phyloP scores from a whole-genome alignment of 2,113 vertebrate species.

The Misgurnus anguillicaudatus region DNA sequence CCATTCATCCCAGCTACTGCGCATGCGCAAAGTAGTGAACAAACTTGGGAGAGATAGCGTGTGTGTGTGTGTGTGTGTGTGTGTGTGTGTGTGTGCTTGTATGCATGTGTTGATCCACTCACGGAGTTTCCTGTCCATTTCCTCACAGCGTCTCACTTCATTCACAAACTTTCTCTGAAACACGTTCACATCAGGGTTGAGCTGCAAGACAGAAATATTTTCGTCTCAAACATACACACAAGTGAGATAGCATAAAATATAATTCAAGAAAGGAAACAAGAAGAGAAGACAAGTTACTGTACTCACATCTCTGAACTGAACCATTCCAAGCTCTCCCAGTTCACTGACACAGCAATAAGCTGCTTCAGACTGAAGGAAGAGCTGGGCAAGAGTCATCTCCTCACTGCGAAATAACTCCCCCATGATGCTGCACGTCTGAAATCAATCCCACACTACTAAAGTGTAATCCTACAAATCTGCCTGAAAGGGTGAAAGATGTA shows the following conservation, averaged over 20 bases:
- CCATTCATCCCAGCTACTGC: too few relatives aligned
- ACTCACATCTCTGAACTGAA: slow-evolving; percentile 97
- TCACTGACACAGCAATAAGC: slow-evolving; percentile 98
- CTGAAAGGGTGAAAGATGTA: not conserved
- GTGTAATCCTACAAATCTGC: not conserved
- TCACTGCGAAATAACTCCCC: slow-evolving; percentile 97
- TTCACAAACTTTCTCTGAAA: slow-evolving; percentile 99
- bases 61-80: too few relatives aligned
- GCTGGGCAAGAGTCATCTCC: slow-evolving; percentile 98
- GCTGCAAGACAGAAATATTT: slow-evolving; percentile 66
- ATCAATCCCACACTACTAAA: not conserved
- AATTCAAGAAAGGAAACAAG: too few relatives aligned
- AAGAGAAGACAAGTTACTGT: not conserved
- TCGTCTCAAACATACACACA: too few relatives aligned
- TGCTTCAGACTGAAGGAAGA: slow-evolving; percentile 96
- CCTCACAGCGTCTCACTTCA: slow-evolving; percentile 94
- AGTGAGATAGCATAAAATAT: too few relatives aligned
- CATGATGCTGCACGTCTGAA: slow-evolving; percentile 73
- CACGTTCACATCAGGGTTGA: slow-evolving; percentile 97
- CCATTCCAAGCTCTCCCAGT: slow-evolving; percentile 95
- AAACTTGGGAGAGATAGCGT: too few relatives aligned
- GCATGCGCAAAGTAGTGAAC: too few relatives aligned
- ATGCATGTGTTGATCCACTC: slow-evolving; percentile 8
- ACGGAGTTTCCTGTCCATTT: slow-evolving; percentile 97
- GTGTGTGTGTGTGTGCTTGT: too few relatives aligned